Base-by-base conservation (phyloP, 2,113 vertebrate species). In the Daphoenositta chrysoptera region DNA sequence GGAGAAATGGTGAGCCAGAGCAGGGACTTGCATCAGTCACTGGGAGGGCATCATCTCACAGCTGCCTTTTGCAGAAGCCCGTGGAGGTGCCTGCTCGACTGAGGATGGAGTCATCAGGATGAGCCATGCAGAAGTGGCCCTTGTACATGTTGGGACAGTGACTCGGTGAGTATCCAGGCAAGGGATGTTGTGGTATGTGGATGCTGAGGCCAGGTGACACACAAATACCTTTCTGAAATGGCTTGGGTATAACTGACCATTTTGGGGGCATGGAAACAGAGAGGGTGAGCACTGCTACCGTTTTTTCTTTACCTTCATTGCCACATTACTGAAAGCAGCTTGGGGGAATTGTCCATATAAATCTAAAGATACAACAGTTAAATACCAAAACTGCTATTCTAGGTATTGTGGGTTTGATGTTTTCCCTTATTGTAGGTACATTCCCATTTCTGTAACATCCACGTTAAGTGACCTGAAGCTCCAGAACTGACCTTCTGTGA, bases 121-220 rank as follows among this genome's bases (percentile, higher is more conserved):
- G 15, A 75, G 42, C 8, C 48, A 5, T 1, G 4, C 28, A 28
- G 37, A 42, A 68, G 19, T 1, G 5, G n/a, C 18, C 26, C 31
- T 69, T 51, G 4, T 2, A 47, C 61, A 9, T 11, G 69, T 47
- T 44, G 72, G 60, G 44, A 42, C 35, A 69, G 47, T 27, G 51
- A 54, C 23, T 57, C 4, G 0, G 51, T 0, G 4, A 50, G 37
- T 39, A 35, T 53, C 24, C 1, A 1, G 63, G 18, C 0, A 4
- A 78, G 42, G 56, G 58, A 53, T 57, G 20, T 58, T 2, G 4
- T 60, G 80, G 42, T 31, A 33, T 7, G 50, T 14, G 65, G 1
- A 2, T 81, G 13, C 20, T 53, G 42, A 88, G 44, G 9, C 45
- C 54, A 70, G 27, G 18, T 40, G 54, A 76, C 23, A 50, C 19